These are phyloP conservation scores for Brachionus rotundiformis DNA, from an alignment of 1,140 invertebrate genomes.

Conservation along the genomic window DNA sequence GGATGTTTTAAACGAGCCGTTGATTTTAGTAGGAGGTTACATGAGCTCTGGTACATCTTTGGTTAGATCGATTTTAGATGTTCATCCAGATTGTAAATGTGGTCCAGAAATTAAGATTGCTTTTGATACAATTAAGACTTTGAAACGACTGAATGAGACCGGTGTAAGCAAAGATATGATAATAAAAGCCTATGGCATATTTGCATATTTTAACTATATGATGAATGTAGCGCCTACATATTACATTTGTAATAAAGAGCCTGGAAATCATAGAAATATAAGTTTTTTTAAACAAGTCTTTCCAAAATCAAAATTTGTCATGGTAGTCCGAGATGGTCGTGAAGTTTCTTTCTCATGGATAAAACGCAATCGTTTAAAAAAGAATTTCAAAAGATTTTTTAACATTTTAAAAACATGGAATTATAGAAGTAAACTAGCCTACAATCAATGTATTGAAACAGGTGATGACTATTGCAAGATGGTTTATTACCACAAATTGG, in stretches of 20 bases:
- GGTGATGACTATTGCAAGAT: neutral
- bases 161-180: neutral
- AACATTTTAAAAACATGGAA: neutral
- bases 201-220: conserved; percentile 17
- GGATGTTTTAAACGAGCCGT: neutral
- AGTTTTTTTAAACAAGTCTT: neutral
- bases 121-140: conserved; percentile 68
- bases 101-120: conserved; percentile 96
- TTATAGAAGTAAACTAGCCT: neutral
- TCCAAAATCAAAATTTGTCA: conserved; percentile 19
- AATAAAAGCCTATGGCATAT: neutral
- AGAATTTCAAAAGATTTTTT: neutral
- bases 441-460: conserved; percentile 1
- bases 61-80: conserved; percentile 95
- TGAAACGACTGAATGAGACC: neutral
- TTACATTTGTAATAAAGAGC: conserved; percentile 17
- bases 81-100: conserved; percentile 92
- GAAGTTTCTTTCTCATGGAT: neutral
- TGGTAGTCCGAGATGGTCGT: neutral
- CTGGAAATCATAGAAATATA: neutral
- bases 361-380: neutral
- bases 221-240: neutral
- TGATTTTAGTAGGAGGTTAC: conserved; percentile 85
- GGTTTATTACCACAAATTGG: neutral
- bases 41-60: conserved; percentile 93